Percentiles rank a stretch among this genome's conserved stretches.
phyloP scores from a whole-genome alignment of 1,140 invertebrate species.

The Magallana ariakensis region DNA sequence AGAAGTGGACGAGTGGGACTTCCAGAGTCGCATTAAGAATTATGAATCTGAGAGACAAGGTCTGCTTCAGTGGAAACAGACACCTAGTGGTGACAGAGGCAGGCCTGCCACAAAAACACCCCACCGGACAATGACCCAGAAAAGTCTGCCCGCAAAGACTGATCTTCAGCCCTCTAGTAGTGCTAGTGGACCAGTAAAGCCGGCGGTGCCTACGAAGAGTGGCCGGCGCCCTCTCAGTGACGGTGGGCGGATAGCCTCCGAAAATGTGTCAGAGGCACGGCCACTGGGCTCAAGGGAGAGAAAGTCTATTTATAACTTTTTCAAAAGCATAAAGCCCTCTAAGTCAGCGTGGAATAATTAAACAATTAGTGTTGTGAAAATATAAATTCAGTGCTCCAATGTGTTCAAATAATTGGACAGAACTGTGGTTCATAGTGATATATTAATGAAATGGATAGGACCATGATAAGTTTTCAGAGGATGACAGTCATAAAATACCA shows the following conservation, averaged over 20 bases:
- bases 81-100: conserved; percentile 40
- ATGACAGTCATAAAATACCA: conserved; percentile 1
- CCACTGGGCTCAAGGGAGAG: conserved; percentile 51
- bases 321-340: conserved; percentile 66
- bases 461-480: neutral
- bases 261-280: conserved; percentile 28
- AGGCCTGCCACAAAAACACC: conserved; percentile 45
- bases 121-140: conserved; percentile 49
- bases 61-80: conserved; percentile 57
- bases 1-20: conserved; percentile 66
- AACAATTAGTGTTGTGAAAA: neutral
- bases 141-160: conserved; percentile 45
- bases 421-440: conserved; percentile 25
- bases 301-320: conserved; percentile 61
- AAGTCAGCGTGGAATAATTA: conserved; percentile 64
- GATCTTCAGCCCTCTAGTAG: conserved; percentile 38
- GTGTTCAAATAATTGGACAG: conserved; percentile 40
- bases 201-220: neutral
- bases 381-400: conserved; percentile 19
- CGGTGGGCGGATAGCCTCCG: conserved; percentile 56
- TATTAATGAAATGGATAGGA: neutral
- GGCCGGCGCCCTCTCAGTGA: conserved; percentile 66
- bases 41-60: conserved; percentile 62
- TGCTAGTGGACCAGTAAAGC: neutral
- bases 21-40: conserved; percentile 60